phyloP scores from a whole-genome alignment of 2,797 vertebrate species.

The Buceros bicornis region DNA sequence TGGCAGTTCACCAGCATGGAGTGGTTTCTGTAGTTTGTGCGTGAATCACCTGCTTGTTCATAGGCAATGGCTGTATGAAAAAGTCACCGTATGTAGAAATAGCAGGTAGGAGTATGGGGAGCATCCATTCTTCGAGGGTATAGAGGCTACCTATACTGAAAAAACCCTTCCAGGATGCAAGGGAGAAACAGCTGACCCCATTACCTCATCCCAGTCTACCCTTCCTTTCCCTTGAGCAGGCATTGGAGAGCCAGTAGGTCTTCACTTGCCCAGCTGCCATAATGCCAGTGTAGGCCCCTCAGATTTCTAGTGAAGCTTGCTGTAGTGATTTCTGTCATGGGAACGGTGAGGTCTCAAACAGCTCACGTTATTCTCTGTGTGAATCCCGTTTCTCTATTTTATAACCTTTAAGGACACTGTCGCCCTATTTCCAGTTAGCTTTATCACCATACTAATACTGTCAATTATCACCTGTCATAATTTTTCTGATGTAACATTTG shows the following conservation, averaged over 20 bases:
- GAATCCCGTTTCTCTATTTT: neutral
- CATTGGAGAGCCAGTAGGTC: neutral
- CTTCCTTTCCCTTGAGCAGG: neutral
- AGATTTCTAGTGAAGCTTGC: neutral
- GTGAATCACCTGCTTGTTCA: neutral
- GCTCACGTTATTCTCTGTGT: neutral
- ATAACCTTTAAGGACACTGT: neutral
- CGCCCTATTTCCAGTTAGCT: neutral
- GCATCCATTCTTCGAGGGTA: neutral
- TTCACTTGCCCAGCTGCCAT: neutral
- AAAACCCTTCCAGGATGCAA: neutral
- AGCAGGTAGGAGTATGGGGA: neutral
- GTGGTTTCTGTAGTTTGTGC: neutral
- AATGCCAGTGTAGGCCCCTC: neutral
- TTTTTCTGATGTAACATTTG: neutral
- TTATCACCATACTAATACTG: neutral
- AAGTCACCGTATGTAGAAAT: neutral
- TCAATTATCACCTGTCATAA: neutral
- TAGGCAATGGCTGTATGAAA: neutral
- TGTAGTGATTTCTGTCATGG: neutral
- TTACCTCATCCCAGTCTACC: neutral
- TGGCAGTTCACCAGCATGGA: neutral
- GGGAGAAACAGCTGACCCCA: neutral
- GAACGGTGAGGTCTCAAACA: neutral
- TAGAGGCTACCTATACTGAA: neutral